Conservation (phyloP, 2,888 invertebrate species). For the Odontothrips loti region DNA sequence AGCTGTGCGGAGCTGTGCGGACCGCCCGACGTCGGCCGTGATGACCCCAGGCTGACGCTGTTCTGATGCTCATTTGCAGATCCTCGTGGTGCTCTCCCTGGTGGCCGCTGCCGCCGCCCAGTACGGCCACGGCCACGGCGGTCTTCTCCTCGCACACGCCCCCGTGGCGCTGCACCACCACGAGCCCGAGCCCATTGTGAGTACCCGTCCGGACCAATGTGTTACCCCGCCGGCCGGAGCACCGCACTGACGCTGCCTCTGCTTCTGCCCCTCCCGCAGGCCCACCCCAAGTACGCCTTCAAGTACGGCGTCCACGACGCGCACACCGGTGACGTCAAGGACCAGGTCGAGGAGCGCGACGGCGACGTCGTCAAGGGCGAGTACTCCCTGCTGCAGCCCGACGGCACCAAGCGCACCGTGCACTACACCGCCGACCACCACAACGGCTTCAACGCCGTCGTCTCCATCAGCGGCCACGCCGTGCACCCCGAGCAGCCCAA, state of each 20-base stretch:
- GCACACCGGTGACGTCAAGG: too few relatives aligned
- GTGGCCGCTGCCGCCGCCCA: constrained; percentile 9
- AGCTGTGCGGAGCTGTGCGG: too few relatives aligned
- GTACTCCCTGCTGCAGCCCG: too few relatives aligned
- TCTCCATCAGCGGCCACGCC: constrained; percentile 20
- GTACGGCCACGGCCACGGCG: constrained; percentile 24
- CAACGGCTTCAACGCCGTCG: constrained; percentile 22
- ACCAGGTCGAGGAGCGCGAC: too few relatives aligned
- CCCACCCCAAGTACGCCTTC: constrained; percentile 56
- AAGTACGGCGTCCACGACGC: too few relatives aligned
- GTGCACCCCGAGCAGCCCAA: not conserved
- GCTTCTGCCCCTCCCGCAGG: not conserved
- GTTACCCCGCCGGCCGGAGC: not conserved
- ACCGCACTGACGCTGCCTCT: not conserved
- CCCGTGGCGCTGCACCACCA: constrained; percentile 14
- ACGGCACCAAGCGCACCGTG: constrained; percentile 67
- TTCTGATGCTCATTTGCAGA: not conserved
- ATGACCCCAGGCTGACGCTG: too few relatives aligned
- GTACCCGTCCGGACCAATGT: not conserved
- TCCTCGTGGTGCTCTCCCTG: constrained; percentile 14
- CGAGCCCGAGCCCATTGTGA: constrained; percentile 3
- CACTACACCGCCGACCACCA: constrained; percentile 49
- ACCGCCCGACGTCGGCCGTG: too few relatives aligned
- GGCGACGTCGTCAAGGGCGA: too few relatives aligned
- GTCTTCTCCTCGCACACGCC: not conserved